Percentiles rank a stretch among this genome's conserved stretches.
Evolutionary conservation across 2,888 invertebrate species (phyloP).

Genomic region (Melieria crassipennis): DNA sequence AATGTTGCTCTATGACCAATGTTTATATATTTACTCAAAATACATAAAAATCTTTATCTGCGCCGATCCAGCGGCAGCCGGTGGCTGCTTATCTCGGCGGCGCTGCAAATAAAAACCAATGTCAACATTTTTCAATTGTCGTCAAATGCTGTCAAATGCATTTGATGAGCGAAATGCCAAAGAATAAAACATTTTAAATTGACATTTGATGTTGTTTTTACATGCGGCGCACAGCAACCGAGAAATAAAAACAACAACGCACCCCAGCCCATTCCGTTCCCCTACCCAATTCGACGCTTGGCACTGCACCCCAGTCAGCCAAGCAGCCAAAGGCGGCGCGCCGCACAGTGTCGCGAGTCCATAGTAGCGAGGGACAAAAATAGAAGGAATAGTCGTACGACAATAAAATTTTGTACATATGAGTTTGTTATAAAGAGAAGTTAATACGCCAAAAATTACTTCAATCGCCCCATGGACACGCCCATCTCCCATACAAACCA

Average conservation of each 20-base stretch:
- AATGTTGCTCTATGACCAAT: neutral
- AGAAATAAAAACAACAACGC: constrained; percentile 51
- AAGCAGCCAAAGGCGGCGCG: neutral
- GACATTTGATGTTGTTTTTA: constrained; percentile 62
- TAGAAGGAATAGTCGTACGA: too few relatives aligned
- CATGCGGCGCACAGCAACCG: constrained; percentile 56
- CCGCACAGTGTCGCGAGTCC: too few relatives aligned
- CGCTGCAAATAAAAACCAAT: constrained; percentile 8
- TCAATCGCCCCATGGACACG: too few relatives aligned
- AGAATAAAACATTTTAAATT: constrained; percentile 51
- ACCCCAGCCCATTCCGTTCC: neutral
- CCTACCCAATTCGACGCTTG: neutral
- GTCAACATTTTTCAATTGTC: constrained; percentile 25
- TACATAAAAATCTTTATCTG: constrained; percentile 5
- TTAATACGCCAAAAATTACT: too few relatives aligned
- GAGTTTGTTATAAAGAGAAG: too few relatives aligned
- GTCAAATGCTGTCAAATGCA: constrained; percentile 6
- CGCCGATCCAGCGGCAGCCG: constrained; percentile 6
- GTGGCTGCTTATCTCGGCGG: constrained; percentile 16
- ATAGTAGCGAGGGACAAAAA: too few relatives aligned
- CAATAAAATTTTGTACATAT: too few relatives aligned
- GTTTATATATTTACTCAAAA: too few relatives aligned
- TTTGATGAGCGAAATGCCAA: constrained; percentile 27
- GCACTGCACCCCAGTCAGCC: neutral
- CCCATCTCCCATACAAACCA: too few relatives aligned